Base-by-base conservation (phyloP, 2,797 vertebrate genomes). In the Cuculus canorus region DNA sequence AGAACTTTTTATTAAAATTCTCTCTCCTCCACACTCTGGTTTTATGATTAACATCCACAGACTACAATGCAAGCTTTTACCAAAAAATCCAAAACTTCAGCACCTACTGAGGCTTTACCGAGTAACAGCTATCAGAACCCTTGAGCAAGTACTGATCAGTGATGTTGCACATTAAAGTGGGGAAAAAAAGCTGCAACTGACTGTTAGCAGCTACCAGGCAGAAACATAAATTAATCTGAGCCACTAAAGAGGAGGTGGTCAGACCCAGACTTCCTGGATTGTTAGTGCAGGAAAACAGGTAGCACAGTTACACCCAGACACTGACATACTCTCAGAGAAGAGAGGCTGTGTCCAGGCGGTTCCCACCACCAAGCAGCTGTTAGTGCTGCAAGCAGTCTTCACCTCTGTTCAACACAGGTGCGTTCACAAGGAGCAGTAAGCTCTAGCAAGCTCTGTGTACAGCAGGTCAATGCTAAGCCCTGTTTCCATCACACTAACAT, bases 321-420 rank as follows among this genome's bases (percentile, higher is more conserved):
- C n/a, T 10, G 30, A 43, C 48, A 72, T 5, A 15, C 28, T 32
- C 28, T 68, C 8, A 15, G 65, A 37, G 6, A 25, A 6, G 7
- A 76, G 24, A 35, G 65, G 45, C 47, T 57, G 28, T 8, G 6
- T 19, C 11, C 53, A 61, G 27, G 27, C 16, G 10, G 7, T 2
- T 45, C 23, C 39, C n/a, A 23, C 11, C 32, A 53, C 5, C 68
- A 47, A 41, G 47, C 43, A 89, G 35, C 73, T 60, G 27, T 13
- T 1, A 21, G 28, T 37, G 37, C 30, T 63, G 33, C 63, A 70
- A 53, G 33, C 6, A 3, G 4, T 11, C 35, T 41, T 64, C 60
- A 35, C 16, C 32, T 37, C 47, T 28, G 7, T 2, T 19, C 28
- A 32, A 27, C 5, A 7, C 0, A 3, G 4, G 3, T 1, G 18